Conservation (phyloP, 2,888 invertebrate species). For the Volucella bombylans region DNA sequence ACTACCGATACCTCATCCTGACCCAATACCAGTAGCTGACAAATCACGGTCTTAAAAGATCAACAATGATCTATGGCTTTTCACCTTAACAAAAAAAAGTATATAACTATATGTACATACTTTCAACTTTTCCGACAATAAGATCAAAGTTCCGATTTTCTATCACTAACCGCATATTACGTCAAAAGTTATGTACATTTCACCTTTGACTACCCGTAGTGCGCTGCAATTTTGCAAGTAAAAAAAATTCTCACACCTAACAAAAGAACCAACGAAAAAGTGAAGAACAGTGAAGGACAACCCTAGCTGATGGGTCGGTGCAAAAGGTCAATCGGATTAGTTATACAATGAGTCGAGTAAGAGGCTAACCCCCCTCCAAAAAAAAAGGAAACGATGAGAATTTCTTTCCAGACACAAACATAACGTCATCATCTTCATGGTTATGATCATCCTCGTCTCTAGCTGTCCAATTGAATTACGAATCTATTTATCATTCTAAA, state of each 20-base stretch:
- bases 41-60: too few species aligned
- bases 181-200: slow-evolving; percentile 43
- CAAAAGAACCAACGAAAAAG: slow-evolving; percentile 40
- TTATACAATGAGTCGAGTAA: slow-evolving; percentile 8
- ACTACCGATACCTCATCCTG: too few species aligned
- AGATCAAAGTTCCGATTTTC: slow-evolving; percentile 60
- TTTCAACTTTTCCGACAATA: slow-evolving; percentile 57
- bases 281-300: not conserved
- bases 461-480: slow-evolving; percentile 61
- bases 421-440: slow-evolving; percentile 37
- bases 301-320: slow-evolving; percentile 13
- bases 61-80: slow-evolving; percentile 30
- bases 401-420: slow-evolving; percentile 2
- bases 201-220: slow-evolving; percentile 10
- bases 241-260: slow-evolving; percentile 58
- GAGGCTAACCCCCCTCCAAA: not conserved
- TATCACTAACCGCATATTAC: slow-evolving; percentile 64
- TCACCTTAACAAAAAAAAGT: slow-evolving; percentile 29
- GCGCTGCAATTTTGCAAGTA: slow-evolving; percentile 43
- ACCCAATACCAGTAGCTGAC: too few species aligned
- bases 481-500: slow-evolving; percentile 64
- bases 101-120: slow-evolving; percentile 23
- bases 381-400: slow-evolving; percentile 26
- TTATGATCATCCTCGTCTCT: not conserved
- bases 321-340: slow-evolving; percentile 58